Base-by-base conservation (phyloP, 2,797 vertebrate genomes). In the Percopsis omiscomaycus region DNA sequence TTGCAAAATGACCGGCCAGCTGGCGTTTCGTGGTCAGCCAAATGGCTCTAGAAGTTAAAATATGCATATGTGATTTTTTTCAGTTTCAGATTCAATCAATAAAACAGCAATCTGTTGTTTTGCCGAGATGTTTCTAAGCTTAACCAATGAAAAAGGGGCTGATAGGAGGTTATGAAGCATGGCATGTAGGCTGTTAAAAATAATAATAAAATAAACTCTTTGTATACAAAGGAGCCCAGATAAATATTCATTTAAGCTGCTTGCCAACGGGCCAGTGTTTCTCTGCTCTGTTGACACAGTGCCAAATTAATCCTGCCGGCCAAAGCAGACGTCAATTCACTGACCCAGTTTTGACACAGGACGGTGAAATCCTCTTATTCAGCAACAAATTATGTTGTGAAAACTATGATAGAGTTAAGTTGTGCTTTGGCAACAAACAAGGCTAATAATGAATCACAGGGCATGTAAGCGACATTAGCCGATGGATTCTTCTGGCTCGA, bases 251-350 rank as follows among this genome's bases (percentile, higher is more conserved):
- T 84, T 80, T 61, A 63, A 61, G 65, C 29, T 1, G 69, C 57
- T 67, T 81, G 80, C 81, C 84, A 84, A 84, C 69, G 71, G 74
- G 50, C 71, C 66, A 73, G 76, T 68, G 73, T 66, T 82, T 53
- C 53, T 72, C 56, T 66, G 77, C 63, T 81, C 81, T 84, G 87
- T 87, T 84, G 87, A 88, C 80, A 82, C 66, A 15, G 29, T 45
- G 72, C 80, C 81, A 90, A 85, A 87, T 80, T 52, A 84, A 89
- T 87, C 82, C 78, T 65, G 81, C 78, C 81, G 84, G 73, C 70
- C 65, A 71, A 61, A 74, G 66, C 16, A 60, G 56, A 83, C 81
- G 84, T 75, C 74, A 79, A 88, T 86, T 88, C 86, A 89, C 80
- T 89, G 88, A 90, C 84, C 85, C 73, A 82, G 80, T 91, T 91